Evolutionary conservation across 2,888 invertebrate genomes (phyloP).

Genomic region (Imbricaverruca yamaguchii): DNA sequence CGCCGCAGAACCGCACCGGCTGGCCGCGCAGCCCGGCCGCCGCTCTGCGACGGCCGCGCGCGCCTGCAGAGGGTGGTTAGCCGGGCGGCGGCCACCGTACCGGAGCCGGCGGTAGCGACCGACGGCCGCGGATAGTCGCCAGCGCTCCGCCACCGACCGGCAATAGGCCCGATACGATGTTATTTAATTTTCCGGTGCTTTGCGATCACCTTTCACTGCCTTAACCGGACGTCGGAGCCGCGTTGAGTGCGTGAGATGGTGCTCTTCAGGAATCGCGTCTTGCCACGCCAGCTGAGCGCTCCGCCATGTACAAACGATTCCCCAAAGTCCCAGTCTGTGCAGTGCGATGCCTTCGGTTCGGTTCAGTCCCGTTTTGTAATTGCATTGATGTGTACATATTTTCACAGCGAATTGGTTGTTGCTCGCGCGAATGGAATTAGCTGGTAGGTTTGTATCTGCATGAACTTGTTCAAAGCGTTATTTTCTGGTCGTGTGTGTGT

Average conservation of each 20-base stretch:
- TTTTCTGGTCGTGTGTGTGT: background rate
- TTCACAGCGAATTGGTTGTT: no score
- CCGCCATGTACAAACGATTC: conserved; percentile 7
- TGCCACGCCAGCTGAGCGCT: background rate
- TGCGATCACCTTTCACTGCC: no score
- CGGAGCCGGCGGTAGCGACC: background rate
- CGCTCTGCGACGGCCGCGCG: background rate
- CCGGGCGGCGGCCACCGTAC: background rate
- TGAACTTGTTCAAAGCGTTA: background rate
- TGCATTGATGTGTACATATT: no score
- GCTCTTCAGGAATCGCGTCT: conserved; percentile 6
- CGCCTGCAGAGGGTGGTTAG: background rate
- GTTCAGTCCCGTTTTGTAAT: background rate
- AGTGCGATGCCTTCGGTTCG: background rate
- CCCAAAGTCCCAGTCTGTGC: conserved; percentile 8
- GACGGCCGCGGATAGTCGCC: background rate
- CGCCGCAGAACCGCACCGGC: conserved; percentile 13
- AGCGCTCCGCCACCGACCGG: no score
- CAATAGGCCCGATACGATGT: no score
- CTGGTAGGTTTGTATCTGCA: background rate
- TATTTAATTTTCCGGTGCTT: no score
- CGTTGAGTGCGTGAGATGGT: background rate
- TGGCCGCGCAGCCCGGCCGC: conserved; percentile 10
- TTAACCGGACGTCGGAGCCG: no score
- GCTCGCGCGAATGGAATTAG: no score